Conservation (phyloP, 2,888 invertebrate genomes). For the Laothoe populi region DNA sequence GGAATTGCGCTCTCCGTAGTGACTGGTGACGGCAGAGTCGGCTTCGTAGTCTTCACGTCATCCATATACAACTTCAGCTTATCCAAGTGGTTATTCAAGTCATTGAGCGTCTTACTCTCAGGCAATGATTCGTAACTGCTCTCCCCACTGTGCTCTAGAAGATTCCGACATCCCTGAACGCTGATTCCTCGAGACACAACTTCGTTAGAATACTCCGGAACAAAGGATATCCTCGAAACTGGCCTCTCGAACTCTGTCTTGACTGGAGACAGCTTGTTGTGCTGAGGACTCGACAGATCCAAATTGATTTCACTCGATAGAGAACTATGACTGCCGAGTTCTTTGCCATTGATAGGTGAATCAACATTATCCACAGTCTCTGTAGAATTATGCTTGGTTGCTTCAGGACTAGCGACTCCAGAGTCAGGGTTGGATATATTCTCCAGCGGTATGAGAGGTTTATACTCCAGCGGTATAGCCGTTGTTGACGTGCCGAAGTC, state of each 20-base stretch:
- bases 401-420: slow-evolving; percentile 83
- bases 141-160: slow-evolving; percentile 70
- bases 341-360: slow-evolving; percentile 74
- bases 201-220: slow-evolving; percentile 71
- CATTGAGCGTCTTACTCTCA: slow-evolving; percentile 57
- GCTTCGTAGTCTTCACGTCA: slow-evolving; percentile 51
- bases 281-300: slow-evolving; percentile 81
- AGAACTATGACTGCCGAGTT: slow-evolving; percentile 75
- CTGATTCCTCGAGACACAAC: slow-evolving; percentile 75
- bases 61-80: slow-evolving; percentile 69
- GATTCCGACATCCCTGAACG: slow-evolving; percentile 64
- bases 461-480: slow-evolving; percentile 69
- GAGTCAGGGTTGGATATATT: slow-evolving; percentile 81
- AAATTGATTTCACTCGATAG: slow-evolving; percentile 84
- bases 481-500: slow-evolving; percentile 73
- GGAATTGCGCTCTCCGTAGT: slow-evolving; percentile 44
- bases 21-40: slow-evolving; percentile 57
- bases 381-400: slow-evolving; percentile 83
- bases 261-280: slow-evolving; percentile 63
- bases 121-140: slow-evolving; percentile 66
- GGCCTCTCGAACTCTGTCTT: slow-evolving; percentile 71
- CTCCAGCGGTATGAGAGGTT: slow-evolving; percentile 69
- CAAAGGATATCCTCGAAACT: slow-evolving; percentile 67
- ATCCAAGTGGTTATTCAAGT: slow-evolving; percentile 64
- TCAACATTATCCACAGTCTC: slow-evolving; percentile 80